phyloP scores from a whole-genome alignment of 2,113 vertebrate genomes.

The Odocoileus hemionus region DNA sequence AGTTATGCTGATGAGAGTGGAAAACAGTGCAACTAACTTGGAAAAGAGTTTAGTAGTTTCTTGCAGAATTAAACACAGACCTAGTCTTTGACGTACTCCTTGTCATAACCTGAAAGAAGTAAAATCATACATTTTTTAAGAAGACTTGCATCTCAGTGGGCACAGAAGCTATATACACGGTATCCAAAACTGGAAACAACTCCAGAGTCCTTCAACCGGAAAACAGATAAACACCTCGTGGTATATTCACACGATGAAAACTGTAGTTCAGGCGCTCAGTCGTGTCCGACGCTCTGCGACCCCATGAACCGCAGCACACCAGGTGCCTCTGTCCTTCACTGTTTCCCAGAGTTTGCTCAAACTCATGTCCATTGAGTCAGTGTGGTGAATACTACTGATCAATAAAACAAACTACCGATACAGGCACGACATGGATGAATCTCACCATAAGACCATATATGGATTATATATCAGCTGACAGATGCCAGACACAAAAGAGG shows the following conservation, averaged over 20 bases:
- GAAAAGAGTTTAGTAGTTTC: not conserved
- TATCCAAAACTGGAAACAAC: not conserved
- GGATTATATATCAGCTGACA: not conserved
- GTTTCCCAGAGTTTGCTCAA: not conserved
- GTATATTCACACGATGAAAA: not conserved
- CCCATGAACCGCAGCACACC: not conserved
- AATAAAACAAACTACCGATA: not conserved
- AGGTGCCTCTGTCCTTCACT: not conserved
- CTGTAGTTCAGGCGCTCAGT: not conserved
- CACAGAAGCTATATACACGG: not conserved
- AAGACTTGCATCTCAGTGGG: not conserved
- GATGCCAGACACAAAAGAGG: not conserved
- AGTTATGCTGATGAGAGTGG: not conserved
- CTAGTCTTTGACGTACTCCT: not conserved
- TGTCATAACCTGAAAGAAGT: not conserved
- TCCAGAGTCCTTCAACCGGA: not conserved
- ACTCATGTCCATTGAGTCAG: not conserved
- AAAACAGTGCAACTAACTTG: not conserved
- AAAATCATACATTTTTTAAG: not conserved
- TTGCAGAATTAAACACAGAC: not conserved
- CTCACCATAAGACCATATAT: not conserved
- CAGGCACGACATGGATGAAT: rapidly evolving
- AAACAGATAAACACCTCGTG: not conserved
- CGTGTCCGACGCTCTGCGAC: rapidly evolving
- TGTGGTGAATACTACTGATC: not conserved